Evolutionary conservation across 2,888 invertebrate species (phyloP), one percentile per base, ranked within the genome.

Genomic region (Tryphoninae sp.): DNA sequence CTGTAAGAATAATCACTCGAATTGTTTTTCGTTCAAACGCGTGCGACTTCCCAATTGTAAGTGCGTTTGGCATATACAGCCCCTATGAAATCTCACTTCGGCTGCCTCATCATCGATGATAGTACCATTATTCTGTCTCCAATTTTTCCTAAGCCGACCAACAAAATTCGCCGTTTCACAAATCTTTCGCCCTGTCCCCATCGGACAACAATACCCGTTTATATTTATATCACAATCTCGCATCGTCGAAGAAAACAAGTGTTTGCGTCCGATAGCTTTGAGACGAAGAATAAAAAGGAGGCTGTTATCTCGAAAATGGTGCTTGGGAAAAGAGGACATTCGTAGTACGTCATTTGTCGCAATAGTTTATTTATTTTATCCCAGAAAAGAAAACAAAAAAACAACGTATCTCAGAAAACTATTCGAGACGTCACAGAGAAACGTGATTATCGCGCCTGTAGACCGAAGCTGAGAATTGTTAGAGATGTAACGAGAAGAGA

Each of bases 331-430:
- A 64, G 62, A 26, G 26, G 59, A 78, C 22, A 71, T 53, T 68
- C 58, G 77, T 77, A 79, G 81, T 81, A 82, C 73, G 55, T 81
- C 76, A 59, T 55, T 80, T 59, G 9, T 75, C 68, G 59, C 77
- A 67, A 78, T 68, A 83, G 75, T 77, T 69, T 77, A 80, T 84
- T 80, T 78, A 84, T 81, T 82, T 82, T 68, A 53, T 62, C 26
- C 19, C 45, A 45, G 9, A 45, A 45, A 13, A 13, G 3, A 45
- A 45, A 19, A 55, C 2, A 16, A 16, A 16, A 8, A 19, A 19
- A 55, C 19, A 33, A 73, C 40, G 65, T 59, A 73, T 58, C 78
- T 80, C 53, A 74, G 68, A 68, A 68, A 68, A 78, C 22, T 62
- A 80, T 65, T 74, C 61, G 71, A 62, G 72, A 68, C 71, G 58